A percentile compares a stretch with the other conserved stretches of the same genome.
Evolutionary conservation across 2,888 invertebrate genomes (phyloP).

Genomic region (Nomada fabriciana): DNA sequence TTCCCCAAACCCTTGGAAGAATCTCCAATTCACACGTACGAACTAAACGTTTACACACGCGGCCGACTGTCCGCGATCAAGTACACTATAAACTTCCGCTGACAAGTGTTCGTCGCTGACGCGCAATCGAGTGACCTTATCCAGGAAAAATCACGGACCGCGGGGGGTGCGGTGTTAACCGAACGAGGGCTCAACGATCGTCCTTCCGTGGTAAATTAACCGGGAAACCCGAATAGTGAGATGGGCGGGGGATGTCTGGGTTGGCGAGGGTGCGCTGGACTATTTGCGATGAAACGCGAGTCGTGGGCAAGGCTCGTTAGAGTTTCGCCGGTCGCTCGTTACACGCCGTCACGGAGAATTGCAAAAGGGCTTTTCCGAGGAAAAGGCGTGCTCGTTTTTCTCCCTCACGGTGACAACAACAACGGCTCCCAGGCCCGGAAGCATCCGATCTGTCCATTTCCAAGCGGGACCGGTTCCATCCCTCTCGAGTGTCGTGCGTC

Average conservation of each 20-base stretch:
- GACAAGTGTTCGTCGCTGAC: slow-evolving; percentile 2
- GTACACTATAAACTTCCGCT: neutral
- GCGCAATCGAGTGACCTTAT: slow-evolving; percentile 38
- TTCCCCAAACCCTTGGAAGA: neutral
- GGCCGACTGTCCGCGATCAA: neutral
- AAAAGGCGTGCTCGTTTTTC: slow-evolving; percentile 61
- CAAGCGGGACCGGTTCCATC: slow-evolving; percentile 51
- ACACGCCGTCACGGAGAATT: slow-evolving; percentile 57
- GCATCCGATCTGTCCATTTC: slow-evolving; percentile 68
- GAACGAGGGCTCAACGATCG: slow-evolving; percentile 28
- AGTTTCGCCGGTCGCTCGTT: slow-evolving; percentile 72
- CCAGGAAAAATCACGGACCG: slow-evolving; percentile 45
- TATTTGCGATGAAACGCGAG: slow-evolving; percentile 68
- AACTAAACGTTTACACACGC: slow-evolving; percentile 19
- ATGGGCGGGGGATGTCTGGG: neutral
- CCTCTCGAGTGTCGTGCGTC: slow-evolving; percentile 65
- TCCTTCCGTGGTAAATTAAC: slow-evolving; percentile 60
- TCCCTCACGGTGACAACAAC: slow-evolving; percentile 36
- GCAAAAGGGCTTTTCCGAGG: slow-evolving; percentile 50
- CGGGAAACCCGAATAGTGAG: slow-evolving; percentile 38
- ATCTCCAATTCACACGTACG: neutral
- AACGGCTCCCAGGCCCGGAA: slow-evolving; percentile 46
- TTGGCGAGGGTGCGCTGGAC: slow-evolving; percentile 22
- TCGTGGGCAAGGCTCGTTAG: slow-evolving; percentile 69
- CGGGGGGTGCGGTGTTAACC: slow-evolving; percentile 21